Percentiles rank a stretch among this genome's conserved stretches.
phyloP scores from a whole-genome alignment of 2,888 invertebrate genomes.

The Morpho deidamia region DNA sequence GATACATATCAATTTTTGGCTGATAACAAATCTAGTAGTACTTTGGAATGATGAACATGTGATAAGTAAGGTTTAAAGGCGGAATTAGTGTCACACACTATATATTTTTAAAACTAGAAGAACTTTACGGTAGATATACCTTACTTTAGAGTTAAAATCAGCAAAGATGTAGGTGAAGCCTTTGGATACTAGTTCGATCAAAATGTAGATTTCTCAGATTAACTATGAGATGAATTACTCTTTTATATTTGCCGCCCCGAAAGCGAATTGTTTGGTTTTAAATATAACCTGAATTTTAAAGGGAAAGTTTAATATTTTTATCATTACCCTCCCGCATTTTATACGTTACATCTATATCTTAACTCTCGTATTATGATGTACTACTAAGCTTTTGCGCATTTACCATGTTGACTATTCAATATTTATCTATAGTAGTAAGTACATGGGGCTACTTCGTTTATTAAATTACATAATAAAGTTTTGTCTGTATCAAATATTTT shows the following conservation, averaged over 20 bases:
- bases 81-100: slow-evolving; percentile 47
- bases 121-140: slow-evolving; percentile 59
- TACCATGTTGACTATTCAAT: slow-evolving; percentile 75
- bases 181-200: slow-evolving; percentile 6
- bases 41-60: slow-evolving; percentile 66
- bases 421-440: slow-evolving; percentile 46
- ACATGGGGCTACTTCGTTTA: slow-evolving; percentile 37
- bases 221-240: not conserved
- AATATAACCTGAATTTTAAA: slow-evolving; percentile 15
- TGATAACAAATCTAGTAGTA: slow-evolving; percentile 54
- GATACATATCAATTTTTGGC: slow-evolving; percentile 77
- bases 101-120: slow-evolving; percentile 61
- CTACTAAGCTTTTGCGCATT: slow-evolving; percentile 70
- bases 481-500: slow-evolving; percentile 16
- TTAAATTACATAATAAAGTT: slow-evolving; percentile 21
- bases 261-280: not conserved
- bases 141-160: slow-evolving; percentile 54
- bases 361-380: slow-evolving; percentile 29
- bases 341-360: slow-evolving; percentile 35
- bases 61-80: slow-evolving; percentile 50
- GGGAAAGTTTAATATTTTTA: slow-evolving; percentile 56
- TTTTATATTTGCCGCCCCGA: slow-evolving; percentile 2
- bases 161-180: slow-evolving; percentile 40
- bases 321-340: slow-evolving; percentile 60
- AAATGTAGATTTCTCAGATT: slow-evolving; percentile 4